phyloP scores from a whole-genome alignment of 2,113 vertebrate genomes.

The Panthera uncia region DNA sequence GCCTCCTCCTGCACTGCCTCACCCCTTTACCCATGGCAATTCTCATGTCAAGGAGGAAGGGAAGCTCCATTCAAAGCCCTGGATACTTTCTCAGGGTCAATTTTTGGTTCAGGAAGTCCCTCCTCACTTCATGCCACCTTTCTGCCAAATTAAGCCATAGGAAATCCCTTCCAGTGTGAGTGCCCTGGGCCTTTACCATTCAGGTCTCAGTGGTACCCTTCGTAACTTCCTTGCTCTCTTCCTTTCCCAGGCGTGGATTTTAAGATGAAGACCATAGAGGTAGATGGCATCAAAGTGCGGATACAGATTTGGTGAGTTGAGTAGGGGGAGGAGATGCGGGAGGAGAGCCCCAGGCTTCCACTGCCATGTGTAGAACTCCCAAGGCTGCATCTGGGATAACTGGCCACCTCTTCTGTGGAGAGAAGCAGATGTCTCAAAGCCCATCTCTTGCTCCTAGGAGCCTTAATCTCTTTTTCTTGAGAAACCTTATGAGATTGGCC shows the following conservation, averaged over 20 bases:
- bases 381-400: neutral
- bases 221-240: neutral
- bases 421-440: neutral
- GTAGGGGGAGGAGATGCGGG: neutral
- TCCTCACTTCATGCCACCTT: neutral
- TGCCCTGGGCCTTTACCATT: neutral
- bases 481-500: neutral
- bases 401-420: neutral
- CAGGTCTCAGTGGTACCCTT: neutral
- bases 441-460: neutral
- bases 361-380: neutral
- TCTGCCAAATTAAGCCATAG: neutral
- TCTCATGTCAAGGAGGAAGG: neutral
- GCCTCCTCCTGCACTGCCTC: neutral
- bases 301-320: conserved; percentile 90
- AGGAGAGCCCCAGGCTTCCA: neutral
- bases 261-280: conserved; percentile 91
- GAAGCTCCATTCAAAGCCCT: neutral
- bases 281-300: conserved; percentile 89
- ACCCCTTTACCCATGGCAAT: neutral
- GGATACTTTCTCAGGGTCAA: neutral
- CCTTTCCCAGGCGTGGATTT: conserved; percentile 85
- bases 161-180: neutral
- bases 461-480: neutral
- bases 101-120: neutral